These are phyloP conservation scores for Psittacara wagleri DNA, from an alignment of 2,113 vertebrate genomes.

Conservation along the genomic window DNA sequence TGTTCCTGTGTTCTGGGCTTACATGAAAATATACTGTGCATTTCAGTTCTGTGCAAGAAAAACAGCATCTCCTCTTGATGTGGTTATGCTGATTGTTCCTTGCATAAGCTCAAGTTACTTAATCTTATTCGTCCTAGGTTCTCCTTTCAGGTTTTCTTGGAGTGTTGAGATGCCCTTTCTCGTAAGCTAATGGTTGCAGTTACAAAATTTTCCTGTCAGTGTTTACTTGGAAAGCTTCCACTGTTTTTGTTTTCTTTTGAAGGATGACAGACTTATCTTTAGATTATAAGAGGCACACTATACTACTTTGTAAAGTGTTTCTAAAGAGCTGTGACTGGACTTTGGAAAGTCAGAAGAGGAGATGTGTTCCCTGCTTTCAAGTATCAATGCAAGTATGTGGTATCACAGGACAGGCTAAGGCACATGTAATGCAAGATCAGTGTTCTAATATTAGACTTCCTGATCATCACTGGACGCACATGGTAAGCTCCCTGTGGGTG, in stretches of 20 bases:
- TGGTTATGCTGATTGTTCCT: not conserved
- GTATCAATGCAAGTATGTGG: not conserved
- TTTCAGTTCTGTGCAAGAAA: not conserved
- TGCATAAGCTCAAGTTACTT: not conserved
- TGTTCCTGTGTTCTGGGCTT: not conserved
- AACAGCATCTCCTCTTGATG: not conserved
- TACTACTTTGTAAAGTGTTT: not conserved
- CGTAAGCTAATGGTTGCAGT: not conserved
- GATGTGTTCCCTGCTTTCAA: not conserved
- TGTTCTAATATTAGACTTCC: not conserved
- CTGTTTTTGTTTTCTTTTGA: not conserved
- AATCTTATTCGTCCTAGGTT: not conserved
- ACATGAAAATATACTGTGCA: not conserved
- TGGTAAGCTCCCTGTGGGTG: not conserved
- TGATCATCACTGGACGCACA: not conserved
- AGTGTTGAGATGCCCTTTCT: not conserved
- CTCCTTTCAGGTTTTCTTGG: not conserved
- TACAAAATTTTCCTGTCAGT: accelerated
- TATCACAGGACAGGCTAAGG: not conserved
- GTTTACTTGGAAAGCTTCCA: not conserved
- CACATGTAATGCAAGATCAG: not conserved
- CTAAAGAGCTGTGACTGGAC: not conserved
- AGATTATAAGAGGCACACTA: not conserved
- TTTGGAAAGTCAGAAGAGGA: not conserved
- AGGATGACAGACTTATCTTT: not conserved